phyloP scores from a whole-genome alignment of 2,797 vertebrate genomes.

The Cichlasoma orientale region DNA sequence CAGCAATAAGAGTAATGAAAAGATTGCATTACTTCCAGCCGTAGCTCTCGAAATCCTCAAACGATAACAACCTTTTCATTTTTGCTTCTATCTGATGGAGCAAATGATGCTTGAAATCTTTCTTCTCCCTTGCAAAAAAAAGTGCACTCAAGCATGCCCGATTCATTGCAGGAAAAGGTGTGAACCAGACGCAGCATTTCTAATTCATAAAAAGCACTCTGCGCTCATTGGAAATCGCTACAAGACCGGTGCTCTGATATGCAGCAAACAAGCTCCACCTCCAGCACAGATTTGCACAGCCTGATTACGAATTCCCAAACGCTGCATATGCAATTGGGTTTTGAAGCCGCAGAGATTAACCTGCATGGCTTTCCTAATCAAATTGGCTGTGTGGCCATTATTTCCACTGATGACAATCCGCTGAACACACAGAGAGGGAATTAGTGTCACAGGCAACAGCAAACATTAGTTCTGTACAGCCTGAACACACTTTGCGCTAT shows the following conservation, averaged over 20 bases:
- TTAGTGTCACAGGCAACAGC: background rate
- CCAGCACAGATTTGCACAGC: background rate
- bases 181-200: background rate
- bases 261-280: background rate
- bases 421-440: conserved; percentile 6
- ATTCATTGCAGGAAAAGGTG: background rate
- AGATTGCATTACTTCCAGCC: background rate
- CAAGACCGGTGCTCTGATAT: background rate
- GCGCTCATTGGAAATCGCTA: background rate
- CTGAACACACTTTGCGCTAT: background rate
- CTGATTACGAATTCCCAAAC: background rate
- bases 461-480: background rate
- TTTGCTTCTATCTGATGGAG: background rate
- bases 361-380: conserved; percentile 15
- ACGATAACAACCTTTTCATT: background rate
- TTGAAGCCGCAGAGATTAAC: conserved; percentile 10
- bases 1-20: conserved; percentile 15
- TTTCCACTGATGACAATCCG: conserved; percentile 16
- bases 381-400: conserved; percentile 29
- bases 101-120: background rate
- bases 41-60: background rate
- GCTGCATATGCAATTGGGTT: background rate
- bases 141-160: background rate
- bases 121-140: background rate
- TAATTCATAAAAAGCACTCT: background rate